Base-by-base conservation (phyloP, 2,797 vertebrate species). In the Oryzias dopingdopingensis region DNA sequence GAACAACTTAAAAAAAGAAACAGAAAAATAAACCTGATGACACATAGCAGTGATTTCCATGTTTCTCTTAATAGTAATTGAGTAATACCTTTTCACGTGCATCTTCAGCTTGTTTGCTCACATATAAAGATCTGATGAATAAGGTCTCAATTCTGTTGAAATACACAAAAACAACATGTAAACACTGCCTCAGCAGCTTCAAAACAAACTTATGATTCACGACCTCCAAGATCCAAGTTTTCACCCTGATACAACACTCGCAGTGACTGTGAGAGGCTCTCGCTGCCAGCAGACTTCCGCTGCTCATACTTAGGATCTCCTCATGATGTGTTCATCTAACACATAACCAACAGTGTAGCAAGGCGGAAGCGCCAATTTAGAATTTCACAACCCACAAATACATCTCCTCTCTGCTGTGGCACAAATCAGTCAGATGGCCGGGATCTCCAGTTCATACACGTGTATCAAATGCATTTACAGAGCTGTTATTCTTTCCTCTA, bases 121-220 rank as follows among this genome's bases (percentile, higher is more conserved):
- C 32, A 37, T 12, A 37, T 37, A 12, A 37, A 10, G 49, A 32
- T 50, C 7, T 17, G 16, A 45, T 17, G 5, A 16, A 45, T 17
- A 12, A 16, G 42, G 23, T 62, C 74, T 76, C 64, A 48, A 71
- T 74, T 79, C 72, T 63, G 50, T 58, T 41, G 16, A 7, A 59
- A 56, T 62, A 79, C 60, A 67, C 50, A 56, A 56, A 58, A 48
- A 56, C 56, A 58, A 72, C 74, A 77, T 76, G 67, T 18, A 77
- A 79, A 82, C 60, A 63, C 29, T 63, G 52, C 72, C 49, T 46
- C 43, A 59, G 68, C 47, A 69, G 52, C 52, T 64, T 45, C 53
- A 54, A 56, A 74, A 64, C 53, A 12, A 65, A 57, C 40, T 43
- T 23, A 42, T 77, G 72, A 80, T 73, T 82, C 67, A 72, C 4